Base-by-base conservation (phyloP, 2,797 vertebrate genomes). In the Takifugu rubripes region DNA sequence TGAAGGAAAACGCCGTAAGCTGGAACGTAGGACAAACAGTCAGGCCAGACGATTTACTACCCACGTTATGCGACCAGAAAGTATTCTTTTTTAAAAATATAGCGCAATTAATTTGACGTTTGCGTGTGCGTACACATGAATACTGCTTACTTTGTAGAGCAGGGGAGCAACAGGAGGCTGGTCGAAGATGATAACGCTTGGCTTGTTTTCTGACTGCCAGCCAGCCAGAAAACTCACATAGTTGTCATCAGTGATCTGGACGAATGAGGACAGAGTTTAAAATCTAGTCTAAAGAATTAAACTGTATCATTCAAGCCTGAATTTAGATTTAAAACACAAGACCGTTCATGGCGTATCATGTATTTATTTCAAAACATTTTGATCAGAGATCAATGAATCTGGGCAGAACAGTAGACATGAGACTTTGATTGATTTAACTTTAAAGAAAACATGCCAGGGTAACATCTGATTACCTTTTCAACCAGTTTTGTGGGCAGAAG, bases 131-230 rank as follows among this genome's bases (percentile, higher is more conserved):
- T 12, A 33, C 33, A 40, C 12, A 4, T 40, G 14, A 40, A 40
- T 4, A 14, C 10, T 12, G 36, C 36, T 84, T 88, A 98, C 97
- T 93, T 98, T 99, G 73, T 94, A 99, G 0, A 96, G 72, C 1
- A 99, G 78, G 0, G 96, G 94, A 26, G 90, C 83, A 0, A 64
- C 21, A 0, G 94, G 91, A 53, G 90, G 81, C 33, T 94, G 92
- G 75, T 98, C 95, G 40, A 98, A 97, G 21, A 98, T 82, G 43
- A 99, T 89, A 53, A 97, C 85, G 0, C 89, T 93, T 10, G 97
- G 97, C 57, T 98, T 98, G 77, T 99, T 99, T 70, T 96, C 93
- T 1, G 89, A 91, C 64, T 88, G 93, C 96, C 96, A 98, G 70
- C 86, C 87, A 0, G 91, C 92, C 54, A 99, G 88, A 75, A 96